Evolutionary conservation across 2,888 invertebrate species (phyloP).

Genomic region (Macrophya alboannulata): DNA sequence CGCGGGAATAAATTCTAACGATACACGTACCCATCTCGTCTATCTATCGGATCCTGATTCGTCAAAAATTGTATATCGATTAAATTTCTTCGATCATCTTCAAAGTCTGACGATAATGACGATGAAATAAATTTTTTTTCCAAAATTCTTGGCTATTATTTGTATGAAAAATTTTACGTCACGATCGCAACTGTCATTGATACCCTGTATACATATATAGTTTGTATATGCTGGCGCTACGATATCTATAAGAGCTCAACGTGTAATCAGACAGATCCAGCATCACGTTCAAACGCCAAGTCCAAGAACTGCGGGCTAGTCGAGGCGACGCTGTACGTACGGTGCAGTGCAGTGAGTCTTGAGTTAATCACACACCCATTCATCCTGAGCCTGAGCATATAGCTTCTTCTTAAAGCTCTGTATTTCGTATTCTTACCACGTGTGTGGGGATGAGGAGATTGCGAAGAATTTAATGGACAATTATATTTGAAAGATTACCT

Average conservation of each 20-base stretch:
- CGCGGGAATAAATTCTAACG: neutral
- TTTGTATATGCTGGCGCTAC: neutral
- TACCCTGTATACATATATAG: neutral
- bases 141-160: too few species aligned
- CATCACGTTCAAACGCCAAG: slow-evolving; percentile 19
- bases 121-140: too few species aligned
- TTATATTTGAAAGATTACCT: neutral
- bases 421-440: neutral
- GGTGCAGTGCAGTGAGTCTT: slow-evolving; percentile 13
- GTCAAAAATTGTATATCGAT: neutral
- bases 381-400: neutral
- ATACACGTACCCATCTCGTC: neutral
- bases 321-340: neutral
- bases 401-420: neutral
- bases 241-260: neutral
- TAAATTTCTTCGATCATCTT: neutral
- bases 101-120: too few species aligned
- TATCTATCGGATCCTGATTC: too few species aligned
- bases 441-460: neutral
- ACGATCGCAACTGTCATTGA: neutral
- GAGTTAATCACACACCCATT: slow-evolving; percentile 31
- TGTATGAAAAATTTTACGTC: neutral
- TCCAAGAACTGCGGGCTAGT: neutral
- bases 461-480: neutral
- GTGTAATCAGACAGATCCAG: slow-evolving; percentile 17